Conservation (phyloP, 2,797 vertebrate genomes). For the Rhinogobio ventralis region DNA sequence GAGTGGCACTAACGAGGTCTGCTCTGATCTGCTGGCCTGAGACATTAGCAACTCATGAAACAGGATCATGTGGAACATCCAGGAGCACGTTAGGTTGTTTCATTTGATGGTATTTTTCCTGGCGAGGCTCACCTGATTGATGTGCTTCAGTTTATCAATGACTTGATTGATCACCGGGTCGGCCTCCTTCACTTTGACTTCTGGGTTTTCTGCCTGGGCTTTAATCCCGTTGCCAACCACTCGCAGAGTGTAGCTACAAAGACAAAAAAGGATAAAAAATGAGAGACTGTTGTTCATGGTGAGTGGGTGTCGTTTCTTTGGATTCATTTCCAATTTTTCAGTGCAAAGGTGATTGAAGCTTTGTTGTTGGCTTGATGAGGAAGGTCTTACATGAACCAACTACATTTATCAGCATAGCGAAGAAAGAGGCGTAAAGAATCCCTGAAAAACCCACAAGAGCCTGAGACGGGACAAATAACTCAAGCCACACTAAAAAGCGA, state of each 20-base stretch:
- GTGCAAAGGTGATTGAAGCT: slow-evolving; percentile 20
- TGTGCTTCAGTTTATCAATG: slow-evolving; percentile 90
- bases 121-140: slow-evolving; percentile 85
- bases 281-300: background rate
- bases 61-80: background rate
- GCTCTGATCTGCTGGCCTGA: background rate
- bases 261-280: slow-evolving; percentile 35
- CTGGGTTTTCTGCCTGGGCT: slow-evolving; percentile 87
- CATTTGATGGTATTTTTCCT: background rate
- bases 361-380: slow-evolving; percentile 24
- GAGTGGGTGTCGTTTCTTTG: slow-evolving; percentile 13
- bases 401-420: slow-evolving; percentile 15
- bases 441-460: slow-evolving; percentile 25
- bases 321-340: background rate
- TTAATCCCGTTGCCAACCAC: slow-evolving; percentile 88
- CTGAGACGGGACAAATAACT: slow-evolving; percentile 33
- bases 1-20: background rate
- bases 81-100: background rate
- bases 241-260: slow-evolving; percentile 82
- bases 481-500: slow-evolving; percentile 48
- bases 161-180: slow-evolving; percentile 88
- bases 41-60: background rate
- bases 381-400: slow-evolving; percentile 25
- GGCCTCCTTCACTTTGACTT: slow-evolving; percentile 87
- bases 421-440: slow-evolving; percentile 7